Conservation (phyloP, 2,797 vertebrate genomes). For the Ciconia nigra region DNA sequence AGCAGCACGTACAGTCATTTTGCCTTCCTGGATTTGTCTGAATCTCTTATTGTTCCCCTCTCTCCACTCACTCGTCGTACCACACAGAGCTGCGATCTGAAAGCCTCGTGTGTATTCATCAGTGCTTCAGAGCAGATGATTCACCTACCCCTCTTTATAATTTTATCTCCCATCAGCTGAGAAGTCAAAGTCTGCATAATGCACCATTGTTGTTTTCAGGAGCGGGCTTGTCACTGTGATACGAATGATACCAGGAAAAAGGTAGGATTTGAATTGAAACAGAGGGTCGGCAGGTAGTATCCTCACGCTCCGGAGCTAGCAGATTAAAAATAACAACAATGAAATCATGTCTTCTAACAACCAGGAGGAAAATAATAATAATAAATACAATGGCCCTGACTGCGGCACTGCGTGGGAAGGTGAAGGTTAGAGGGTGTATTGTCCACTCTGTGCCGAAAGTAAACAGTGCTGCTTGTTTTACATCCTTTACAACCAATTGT, state of each 20-base stretch:
- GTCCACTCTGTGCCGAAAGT: neutral
- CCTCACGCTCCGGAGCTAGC: neutral
- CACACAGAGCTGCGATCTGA: neutral
- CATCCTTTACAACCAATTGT: neutral
- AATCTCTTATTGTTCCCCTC: neutral
- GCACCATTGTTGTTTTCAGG: conserved; percentile 1
- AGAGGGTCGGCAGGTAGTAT: neutral
- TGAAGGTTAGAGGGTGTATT: neutral
- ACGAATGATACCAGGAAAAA: neutral
- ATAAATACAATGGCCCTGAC: neutral
- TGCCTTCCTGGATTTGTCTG: neutral
- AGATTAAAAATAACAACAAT: neutral
- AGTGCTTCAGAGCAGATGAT: conserved; percentile 31
- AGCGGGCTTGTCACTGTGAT: neutral
- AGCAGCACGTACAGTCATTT: neutral
- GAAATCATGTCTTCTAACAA: neutral
- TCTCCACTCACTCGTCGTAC: neutral
- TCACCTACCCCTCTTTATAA: conserved; percentile 43
- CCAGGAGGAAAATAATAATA: neutral
- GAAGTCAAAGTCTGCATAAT: conserved; percentile 45
- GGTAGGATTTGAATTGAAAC: neutral
- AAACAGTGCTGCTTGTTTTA: neutral
- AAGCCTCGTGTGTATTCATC: neutral
- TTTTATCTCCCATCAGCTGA: conserved; percentile 41
- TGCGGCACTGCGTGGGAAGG: accelerated